Evolutionary conservation across 2,113 vertebrate genomes (phyloP), one percentile per base, ranked within the genome.

Genomic region (Antigone vipio): DNA sequence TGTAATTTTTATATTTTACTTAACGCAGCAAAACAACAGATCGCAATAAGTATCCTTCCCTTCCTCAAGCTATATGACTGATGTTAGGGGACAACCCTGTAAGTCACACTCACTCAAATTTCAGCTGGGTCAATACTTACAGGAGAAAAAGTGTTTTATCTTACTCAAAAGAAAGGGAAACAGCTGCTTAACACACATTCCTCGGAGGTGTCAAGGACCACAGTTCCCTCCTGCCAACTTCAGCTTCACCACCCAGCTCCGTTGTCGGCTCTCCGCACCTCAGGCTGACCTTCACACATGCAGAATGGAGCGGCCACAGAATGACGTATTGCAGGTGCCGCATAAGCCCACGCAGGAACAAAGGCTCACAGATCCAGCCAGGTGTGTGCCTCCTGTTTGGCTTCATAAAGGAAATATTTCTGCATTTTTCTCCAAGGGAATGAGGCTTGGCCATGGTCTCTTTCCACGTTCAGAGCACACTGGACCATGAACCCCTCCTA

Each of bases 231-330:
- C 44, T 9, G 2, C 22, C 2, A n/a, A 32, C 45, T 30, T 11
- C 55, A n/a, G 45, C 11, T 3, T 15, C 34, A 7, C 42, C 35
- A 5, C 1, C 49, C 69, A 44, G 42, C 55, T 50, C 40, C 20
- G 2, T 2, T 4, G 10, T 5, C 1, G 45, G 67, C 52, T 56
- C 58, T 32, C 30, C 0, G 5, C 47, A 4, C 47, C 40, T 11
- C 45, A 2, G 30, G 32, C 35, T 20, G 38, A 38, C 59, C 59
- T 40, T 19, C 23, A 15, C 3, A 5, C 9, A 2, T 9, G 62
- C 22, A 8, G 47, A 13, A 30, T 0, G 10, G 38, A 81, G 69
- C 3, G 3, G 22, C 14, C 68, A 26, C 62, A 15, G 38, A 3
- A 4, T 3, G 38, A 74, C 8, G 34, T 4, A 19, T 3, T n/a